These are phyloP conservation scores for Amphimedon queenslandica DNA, from an alignment of 37 sponge, comb jelly and placozoan species.

Conservation along the genomic window DNA sequence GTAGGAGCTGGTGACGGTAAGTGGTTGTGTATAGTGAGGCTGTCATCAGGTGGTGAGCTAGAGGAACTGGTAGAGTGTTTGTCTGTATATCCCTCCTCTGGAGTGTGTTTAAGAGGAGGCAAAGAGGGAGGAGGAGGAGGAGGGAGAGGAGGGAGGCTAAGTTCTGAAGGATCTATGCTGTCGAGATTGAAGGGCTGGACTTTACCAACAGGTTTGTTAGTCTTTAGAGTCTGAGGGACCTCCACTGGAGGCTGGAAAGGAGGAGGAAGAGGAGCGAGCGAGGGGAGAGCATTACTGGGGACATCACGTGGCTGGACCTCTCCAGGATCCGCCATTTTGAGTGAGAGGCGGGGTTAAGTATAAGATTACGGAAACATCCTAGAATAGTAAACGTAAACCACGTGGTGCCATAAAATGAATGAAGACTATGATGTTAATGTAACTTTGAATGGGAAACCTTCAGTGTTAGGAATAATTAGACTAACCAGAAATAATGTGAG, in stretches of 20 bases:
- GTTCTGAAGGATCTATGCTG: not conserved
- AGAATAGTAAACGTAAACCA: too few species aligned
- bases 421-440: too few species aligned
- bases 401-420: too few species aligned
- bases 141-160: constrained; percentile 5
- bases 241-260: not conserved
- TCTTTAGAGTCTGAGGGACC: not conserved
- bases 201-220: not conserved
- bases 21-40: too few species aligned
- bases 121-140: not conserved
- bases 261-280: constrained; percentile 6
- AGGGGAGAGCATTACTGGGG: not conserved
- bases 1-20: not conserved
- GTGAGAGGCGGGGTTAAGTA: too few species aligned
- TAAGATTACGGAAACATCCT: too few species aligned
- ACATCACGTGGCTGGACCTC: too few species aligned
- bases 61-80: not conserved
- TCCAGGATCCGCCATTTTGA: too few species aligned
- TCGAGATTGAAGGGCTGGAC: not conserved
- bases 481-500: too few species aligned
- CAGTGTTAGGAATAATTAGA: too few species aligned
- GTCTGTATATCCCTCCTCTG: not conserved
- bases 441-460: too few species aligned
- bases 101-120: not conserved
- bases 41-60: not conserved